Evolutionary conservation across 2,797 vertebrate genomes (phyloP), one percentile per base, ranked within the genome.

Genomic region (Echiichthys vipera): DNA sequence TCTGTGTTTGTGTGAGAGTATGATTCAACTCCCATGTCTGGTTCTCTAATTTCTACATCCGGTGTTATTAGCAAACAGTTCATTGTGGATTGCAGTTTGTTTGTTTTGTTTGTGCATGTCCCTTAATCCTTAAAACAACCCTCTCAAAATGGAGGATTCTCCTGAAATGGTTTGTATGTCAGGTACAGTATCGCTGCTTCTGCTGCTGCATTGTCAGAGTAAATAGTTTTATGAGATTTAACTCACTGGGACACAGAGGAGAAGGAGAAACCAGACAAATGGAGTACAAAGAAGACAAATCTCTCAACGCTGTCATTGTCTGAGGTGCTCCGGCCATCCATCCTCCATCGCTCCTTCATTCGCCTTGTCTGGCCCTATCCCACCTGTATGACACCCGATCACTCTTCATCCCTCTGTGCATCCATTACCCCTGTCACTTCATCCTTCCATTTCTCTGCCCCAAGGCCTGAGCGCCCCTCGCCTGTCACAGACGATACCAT

Each of bases 351-450:
- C 75, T 81, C 75, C 84, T 89, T 82, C 82, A 77, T 85, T 89
- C 88, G 49, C 86, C 69, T 81, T 86, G 85, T 91, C 92, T 88
- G 83, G 85, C 74, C 82, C 88, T 68, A 80, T 90, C 88, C 88
- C 88, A 86, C 91, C 89, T 87, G 81, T 82, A 88, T 92, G 92
- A 92, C 92, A 90, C 86, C 67, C 85, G 15, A 93, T 93, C 92
- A 84, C 90, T 92, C 89, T 87, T 90, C 84, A 91, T 89, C 86
- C 84, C 84, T 86, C 84, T 32, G 55, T 82, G 87, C 88, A 92
- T 92, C 91, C 86, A 86, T 91, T 91, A 91, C 69, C 74, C 65
- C 74, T 86, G 89, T 90, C 91, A 82, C 80, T 71, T 81, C 82
- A 84, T 80, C 77, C 84, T 81, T 85, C 81, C 88, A 86, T 81